These are phyloP conservation scores for Cydia strobilella DNA, from an alignment of 1,140 invertebrate genomes.

Conservation along the genomic window DNA sequence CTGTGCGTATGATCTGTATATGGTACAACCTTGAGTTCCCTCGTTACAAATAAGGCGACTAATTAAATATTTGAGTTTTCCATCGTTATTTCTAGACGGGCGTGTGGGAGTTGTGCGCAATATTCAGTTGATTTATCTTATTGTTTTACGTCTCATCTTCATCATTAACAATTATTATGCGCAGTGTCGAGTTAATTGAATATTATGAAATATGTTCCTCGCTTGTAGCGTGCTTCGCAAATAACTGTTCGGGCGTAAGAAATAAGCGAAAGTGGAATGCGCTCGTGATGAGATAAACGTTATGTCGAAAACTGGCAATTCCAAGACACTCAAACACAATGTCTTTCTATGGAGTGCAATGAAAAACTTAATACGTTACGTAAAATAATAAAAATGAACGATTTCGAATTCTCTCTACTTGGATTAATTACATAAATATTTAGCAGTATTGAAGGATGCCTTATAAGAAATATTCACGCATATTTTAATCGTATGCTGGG, in stretches of 20 bases:
- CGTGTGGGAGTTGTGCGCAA: slow-evolving; percentile 59
- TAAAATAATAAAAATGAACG: slow-evolving; percentile 24
- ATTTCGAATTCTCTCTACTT: slow-evolving; percentile 12
- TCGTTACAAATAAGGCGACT: slow-evolving; percentile 65
- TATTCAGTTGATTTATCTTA: slow-evolving; percentile 57
- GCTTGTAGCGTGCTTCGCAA: slow-evolving; percentile 39
- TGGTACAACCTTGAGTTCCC: slow-evolving; percentile 66
- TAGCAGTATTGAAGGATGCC: slow-evolving; percentile 4
- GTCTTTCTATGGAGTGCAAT: slow-evolving; percentile 1
- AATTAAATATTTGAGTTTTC: slow-evolving; percentile 74
- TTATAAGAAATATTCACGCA: slow-evolving; percentile 19
- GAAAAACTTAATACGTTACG: slow-evolving; percentile 4
- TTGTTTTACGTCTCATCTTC: slow-evolving; percentile 33
- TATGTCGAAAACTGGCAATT: slow-evolving; percentile 50
- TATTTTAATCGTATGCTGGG: neutral
- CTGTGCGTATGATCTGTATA: slow-evolving; percentile 58
- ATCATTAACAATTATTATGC: slow-evolving; percentile 17
- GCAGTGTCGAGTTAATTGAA: slow-evolving; percentile 36
- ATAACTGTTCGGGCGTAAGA: slow-evolving; percentile 49
- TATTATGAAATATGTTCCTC: slow-evolving; percentile 39
- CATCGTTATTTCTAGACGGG: slow-evolving; percentile 56
- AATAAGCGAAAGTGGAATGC: slow-evolving; percentile 61
- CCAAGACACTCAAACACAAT: slow-evolving; percentile 38
- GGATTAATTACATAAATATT: slow-evolving; percentile 21
- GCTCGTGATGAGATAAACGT: slow-evolving; percentile 47